Base-by-base conservation (phyloP, 1,140 invertebrate genomes). In the Hyles euphorbiae region DNA sequence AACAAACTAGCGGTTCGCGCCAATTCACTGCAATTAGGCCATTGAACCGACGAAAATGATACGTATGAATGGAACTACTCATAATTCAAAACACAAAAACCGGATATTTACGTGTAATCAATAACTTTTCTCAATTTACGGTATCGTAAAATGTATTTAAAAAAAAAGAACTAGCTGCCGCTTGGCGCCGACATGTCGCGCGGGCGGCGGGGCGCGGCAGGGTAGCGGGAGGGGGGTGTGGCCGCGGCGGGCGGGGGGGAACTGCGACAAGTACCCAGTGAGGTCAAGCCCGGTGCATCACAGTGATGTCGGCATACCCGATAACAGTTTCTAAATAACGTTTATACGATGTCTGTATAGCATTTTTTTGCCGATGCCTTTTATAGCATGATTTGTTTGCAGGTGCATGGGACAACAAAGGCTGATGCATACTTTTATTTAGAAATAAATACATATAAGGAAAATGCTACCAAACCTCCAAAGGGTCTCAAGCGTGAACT, bases 221-320 rank as follows among this genome's bases (percentile, higher is more conserved):
- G 49, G 56, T 9, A 46, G 34, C 44, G 32, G 40, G 55, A 33
- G 53, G 10, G 50, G 22, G 51, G 46, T n/a, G 49, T 40, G 49
- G 51, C 9, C n/a, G 58, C n/a, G 51, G 50, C 33, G 58, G 34
- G 34, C 40, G 11, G 62, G 36, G 61, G 59, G 62, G 22, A 22
- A 22, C 22, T 22, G 57, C 62, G 63, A 65, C 58, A 60, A 61
- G 60, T 56, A 56, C 67, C 62, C 62, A 69, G 70, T 75, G 83
- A 86, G 81, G 81, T 87, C 83, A 82, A 63, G 60, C 66, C 75
- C 74, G 69, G 75, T 87, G 79, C 82, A 78, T 75, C 67, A 49
- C 48, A 56, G 54, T 33, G 55, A 61, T 53, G 33, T 49, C 44
- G 34, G 10, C 3, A 22, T 11, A 50, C 8, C 3, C 1, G 48